phyloP scores from a whole-genome alignment of 2,888 invertebrate species.

The Lottia scabra region DNA sequence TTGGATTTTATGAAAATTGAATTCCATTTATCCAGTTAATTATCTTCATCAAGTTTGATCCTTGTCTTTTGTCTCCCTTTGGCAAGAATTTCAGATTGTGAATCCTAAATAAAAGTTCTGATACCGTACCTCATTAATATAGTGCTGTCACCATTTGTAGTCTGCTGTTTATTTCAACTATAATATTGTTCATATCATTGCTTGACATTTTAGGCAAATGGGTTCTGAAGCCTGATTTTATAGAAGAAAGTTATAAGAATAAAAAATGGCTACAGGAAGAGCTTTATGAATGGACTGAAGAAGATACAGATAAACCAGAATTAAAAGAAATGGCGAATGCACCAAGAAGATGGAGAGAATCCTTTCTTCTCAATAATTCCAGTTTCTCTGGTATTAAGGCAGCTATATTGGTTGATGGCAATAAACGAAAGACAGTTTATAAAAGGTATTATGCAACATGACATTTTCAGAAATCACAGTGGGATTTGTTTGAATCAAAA shows the following conservation, averaged over 20 bases:
- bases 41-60: too few relatives aligned
- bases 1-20: too few relatives aligned
- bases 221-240: conserved; percentile 52
- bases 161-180: too few relatives aligned
- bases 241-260: conserved; percentile 40
- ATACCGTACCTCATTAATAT: too few relatives aligned
- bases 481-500: too few relatives aligned
- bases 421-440: conserved; percentile 42
- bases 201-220: conserved; percentile 42
- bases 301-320: conserved; percentile 5
- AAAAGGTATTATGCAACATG: conserved; percentile 40
- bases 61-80: too few relatives aligned
- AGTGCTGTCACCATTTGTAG: too few relatives aligned
- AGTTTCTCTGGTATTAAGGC: conserved; percentile 58
- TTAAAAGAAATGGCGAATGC: conserved; percentile 39
- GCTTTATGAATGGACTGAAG: conserved; percentile 51
- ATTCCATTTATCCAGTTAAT: too few relatives aligned
- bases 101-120: too few relatives aligned
- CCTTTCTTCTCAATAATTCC: not conserved
- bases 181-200: too few relatives aligned
- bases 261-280: conserved; percentile 53
- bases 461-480: too few relatives aligned
- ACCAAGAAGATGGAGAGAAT: conserved; percentile 48
- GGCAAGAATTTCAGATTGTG: too few relatives aligned
- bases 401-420: conserved; percentile 46